Percentiles rank a stretch among this genome's conserved stretches.
phyloP scores from a whole-genome alignment of 1,140 invertebrate genomes.

The Drosophila setifemur region DNA sequence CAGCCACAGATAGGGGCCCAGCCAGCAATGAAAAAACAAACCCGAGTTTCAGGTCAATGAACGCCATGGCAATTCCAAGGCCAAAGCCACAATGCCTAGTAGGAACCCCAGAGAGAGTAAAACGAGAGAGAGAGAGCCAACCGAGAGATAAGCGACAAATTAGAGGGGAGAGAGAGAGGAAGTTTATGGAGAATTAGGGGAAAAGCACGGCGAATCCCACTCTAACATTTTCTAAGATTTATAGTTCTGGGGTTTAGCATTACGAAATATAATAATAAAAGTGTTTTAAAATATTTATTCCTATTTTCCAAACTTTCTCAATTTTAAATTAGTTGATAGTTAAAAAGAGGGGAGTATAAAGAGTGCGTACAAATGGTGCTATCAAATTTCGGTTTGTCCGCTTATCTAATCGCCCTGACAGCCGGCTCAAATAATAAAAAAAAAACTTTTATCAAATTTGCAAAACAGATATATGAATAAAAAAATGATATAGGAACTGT shows the following conservation, averaged over 20 bases:
- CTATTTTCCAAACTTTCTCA: background rate
- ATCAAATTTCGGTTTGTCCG: constrained; percentile 13
- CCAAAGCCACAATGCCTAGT: constrained; percentile 72
- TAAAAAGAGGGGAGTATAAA: background rate
- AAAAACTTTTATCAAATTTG: background rate
- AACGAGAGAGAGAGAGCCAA: background rate
- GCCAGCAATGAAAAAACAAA: constrained; percentile 58
- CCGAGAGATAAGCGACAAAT: background rate
- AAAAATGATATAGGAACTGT: background rate
- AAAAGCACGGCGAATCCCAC: no score
- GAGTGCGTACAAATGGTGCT: constrained; percentile 9
- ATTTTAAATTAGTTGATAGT: no score
- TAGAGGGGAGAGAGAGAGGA: constrained; percentile 3
- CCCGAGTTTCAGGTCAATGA: constrained; percentile 68
- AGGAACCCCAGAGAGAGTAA: constrained; percentile 27
- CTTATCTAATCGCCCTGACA: constrained; percentile 20
- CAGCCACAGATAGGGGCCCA: constrained; percentile 40
- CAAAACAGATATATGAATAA: constrained; percentile 6
- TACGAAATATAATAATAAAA: background rate
- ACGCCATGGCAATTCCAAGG: constrained; percentile 73
- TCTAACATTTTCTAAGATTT: no score
- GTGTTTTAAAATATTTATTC: no score
- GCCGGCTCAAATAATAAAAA: background rate
- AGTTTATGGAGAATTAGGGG: background rate
- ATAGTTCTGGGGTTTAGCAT: no score